phyloP scores from a whole-genome alignment of 2,797 vertebrate genomes.

The Artibeus jamaicensis region DNA sequence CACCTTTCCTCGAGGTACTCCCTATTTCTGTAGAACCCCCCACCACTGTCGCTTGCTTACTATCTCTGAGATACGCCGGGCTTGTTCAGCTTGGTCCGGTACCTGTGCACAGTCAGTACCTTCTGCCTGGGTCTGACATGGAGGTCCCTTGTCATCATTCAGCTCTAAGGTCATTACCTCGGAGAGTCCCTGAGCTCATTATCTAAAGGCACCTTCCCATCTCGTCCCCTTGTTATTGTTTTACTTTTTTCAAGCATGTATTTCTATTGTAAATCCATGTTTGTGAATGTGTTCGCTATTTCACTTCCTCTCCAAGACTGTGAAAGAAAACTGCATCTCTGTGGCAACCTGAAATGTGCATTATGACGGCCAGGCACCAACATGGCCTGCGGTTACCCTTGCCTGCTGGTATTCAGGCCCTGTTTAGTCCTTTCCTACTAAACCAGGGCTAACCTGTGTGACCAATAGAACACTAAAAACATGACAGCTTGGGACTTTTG shows the following conservation, averaged over 20 bases:
- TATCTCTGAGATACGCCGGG: not conserved
- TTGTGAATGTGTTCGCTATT: not conserved
- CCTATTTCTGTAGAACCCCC: not conserved
- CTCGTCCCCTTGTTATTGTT: not conserved
- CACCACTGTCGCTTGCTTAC: not conserved
- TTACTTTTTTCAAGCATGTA: not conserved
- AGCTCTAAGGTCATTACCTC: not conserved
- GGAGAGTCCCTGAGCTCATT: not conserved
- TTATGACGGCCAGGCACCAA: not conserved
- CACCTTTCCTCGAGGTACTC: not conserved
- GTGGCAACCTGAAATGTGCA: not conserved
- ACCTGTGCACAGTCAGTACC: not conserved
- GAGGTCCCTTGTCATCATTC: not conserved
- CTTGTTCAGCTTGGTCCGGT: not conserved
- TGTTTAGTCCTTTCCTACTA: not conserved
- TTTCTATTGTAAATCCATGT: not conserved
- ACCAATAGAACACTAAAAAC: not conserved
- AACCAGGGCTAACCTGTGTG: not conserved
- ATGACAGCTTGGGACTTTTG: not conserved
- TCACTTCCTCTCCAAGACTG: not conserved
- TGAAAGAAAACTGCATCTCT: not conserved
- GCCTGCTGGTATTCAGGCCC: not conserved
- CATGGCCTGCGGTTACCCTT: not conserved
- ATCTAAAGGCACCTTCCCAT: not conserved
- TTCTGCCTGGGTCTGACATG: not conserved